Percentiles rank a stretch among this genome's conserved stretches.
phyloP scores from a whole-genome alignment of 2,113 vertebrate species.

The Geococcyx californianus region DNA sequence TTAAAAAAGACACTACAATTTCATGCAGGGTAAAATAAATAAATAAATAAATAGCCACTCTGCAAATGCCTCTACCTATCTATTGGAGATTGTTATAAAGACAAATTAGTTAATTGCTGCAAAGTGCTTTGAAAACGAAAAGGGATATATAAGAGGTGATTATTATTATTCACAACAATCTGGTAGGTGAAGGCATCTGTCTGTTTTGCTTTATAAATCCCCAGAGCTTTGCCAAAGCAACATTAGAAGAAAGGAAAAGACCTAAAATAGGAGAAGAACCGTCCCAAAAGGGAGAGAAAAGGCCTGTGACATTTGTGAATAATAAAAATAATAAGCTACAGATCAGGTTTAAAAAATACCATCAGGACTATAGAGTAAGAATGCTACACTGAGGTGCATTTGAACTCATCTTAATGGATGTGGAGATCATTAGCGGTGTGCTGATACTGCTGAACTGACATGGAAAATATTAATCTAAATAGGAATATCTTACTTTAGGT shows the following conservation, averaged over 20 bases:
- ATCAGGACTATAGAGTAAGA: neutral
- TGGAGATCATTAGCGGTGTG: slow-evolving; percentile 59
- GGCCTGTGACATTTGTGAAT: slow-evolving; percentile 60
- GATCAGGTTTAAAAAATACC: slow-evolving; percentile 33
- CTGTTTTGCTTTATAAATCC: slow-evolving; percentile 61
- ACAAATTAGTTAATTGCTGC: slow-evolving; percentile 69
- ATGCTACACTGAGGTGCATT: slow-evolving; percentile 52
- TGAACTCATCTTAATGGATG: slow-evolving; percentile 44
- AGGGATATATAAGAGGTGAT: slow-evolving; percentile 69
- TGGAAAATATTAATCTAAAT: slow-evolving; percentile 60
- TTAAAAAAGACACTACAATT: neutral
- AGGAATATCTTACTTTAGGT: slow-evolving; percentile 19
- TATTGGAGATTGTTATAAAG: slow-evolving; percentile 49
- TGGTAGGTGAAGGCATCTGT: slow-evolving; percentile 68
- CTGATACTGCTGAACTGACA: slow-evolving; percentile 56
- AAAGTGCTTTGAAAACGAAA: slow-evolving; percentile 69
- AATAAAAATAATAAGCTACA: slow-evolving; percentile 63
- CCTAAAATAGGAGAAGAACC: slow-evolving; percentile 24
- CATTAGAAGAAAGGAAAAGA: slow-evolving; percentile 40
- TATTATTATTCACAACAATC: slow-evolving; percentile 72
- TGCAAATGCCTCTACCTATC: slow-evolving; percentile 54
- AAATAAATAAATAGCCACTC: neutral
- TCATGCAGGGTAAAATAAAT: neutral
- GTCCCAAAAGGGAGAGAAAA: slow-evolving; percentile 41
- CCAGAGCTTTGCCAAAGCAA: slow-evolving; percentile 53